Percentiles rank a stretch among this genome's conserved stretches.
Conservation (phyloP, 2,888 invertebrate genomes). For the Cyclophora punctaria region DNA sequence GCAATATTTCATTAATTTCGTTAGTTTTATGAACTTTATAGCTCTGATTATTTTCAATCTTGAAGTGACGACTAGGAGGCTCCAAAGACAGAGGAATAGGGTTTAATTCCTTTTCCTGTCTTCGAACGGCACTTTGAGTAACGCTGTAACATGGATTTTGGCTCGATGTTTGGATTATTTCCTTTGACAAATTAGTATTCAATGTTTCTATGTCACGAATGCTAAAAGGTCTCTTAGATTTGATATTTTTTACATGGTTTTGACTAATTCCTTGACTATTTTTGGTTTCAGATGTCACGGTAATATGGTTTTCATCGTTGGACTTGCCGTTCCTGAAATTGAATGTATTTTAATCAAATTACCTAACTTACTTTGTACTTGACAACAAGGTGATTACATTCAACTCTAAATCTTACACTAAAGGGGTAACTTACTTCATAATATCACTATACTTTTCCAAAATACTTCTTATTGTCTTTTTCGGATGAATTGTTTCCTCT, state of each 20-base stretch:
- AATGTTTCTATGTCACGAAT: conserved; percentile 47
- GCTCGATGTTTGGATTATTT: conserved; percentile 13
- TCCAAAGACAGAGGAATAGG: too few relatives aligned
- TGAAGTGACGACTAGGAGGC: too few relatives aligned
- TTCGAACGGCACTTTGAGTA: background rate
- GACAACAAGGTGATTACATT: too few relatives aligned
- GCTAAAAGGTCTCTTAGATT: conserved; percentile 42
- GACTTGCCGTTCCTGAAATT: conserved; percentile 1
- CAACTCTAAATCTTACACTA: too few relatives aligned
- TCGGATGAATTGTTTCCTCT: too few relatives aligned
- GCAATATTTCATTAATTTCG: too few relatives aligned
- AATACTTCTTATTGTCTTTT: conserved; percentile 30
- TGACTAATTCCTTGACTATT: background rate
- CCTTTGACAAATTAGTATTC: conserved; percentile 28
- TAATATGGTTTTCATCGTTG: background rate
- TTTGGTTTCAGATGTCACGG: conserved; percentile 5
- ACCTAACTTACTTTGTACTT: too few relatives aligned
- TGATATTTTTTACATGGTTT: conserved; percentile 11
- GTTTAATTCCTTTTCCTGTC: conserved; percentile 19
- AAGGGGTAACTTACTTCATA: conserved; percentile 28
- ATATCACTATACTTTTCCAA: conserved; percentile 44
- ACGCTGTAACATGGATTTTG: too few relatives aligned
- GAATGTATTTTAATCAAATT: too few relatives aligned
- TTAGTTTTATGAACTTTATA: too few relatives aligned
- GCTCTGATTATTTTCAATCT: too few relatives aligned